Base-by-base conservation (phyloP, 2,797 vertebrate genomes). In the Crenuchus spilurus region DNA sequence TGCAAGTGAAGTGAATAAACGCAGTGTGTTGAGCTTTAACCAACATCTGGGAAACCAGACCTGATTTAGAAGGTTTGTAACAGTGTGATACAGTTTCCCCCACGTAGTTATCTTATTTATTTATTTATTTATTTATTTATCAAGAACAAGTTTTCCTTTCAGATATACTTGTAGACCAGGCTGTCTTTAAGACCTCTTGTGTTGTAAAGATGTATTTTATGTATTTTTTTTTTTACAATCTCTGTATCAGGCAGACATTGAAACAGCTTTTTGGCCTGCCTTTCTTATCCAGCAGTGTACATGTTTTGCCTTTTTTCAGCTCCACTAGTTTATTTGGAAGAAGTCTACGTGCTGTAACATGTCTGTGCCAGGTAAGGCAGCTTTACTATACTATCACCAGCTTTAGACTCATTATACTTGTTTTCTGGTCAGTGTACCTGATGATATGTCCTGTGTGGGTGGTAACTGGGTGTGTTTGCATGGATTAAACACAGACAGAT, bases 361-460 rank as follows among this genome's bases (percentile, higher is more conserved):
- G 91, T 92, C 92, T 2, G 87, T 76, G 69, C 88, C 90, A 61
- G 88, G 92, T 93, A 83, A 88, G 84, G 77, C 13, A 0, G n/a
- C 31, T 42, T 52, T 57, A 39, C 6, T 48, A 20, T 28, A 7
- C 70, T 37, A 70, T 4, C n/a, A 0, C 3, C 11, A 30, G 2
- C 7, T 51, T 8, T 2, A 37, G 28, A 22, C 44, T 65, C 41
- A 64, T n/a, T 5, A 49, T 13, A 33, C 63, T 11, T 22, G 46
- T 66, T 51, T 49, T 33, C 26, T 10, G 10, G n/a, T n/a, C n/a
- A n/a, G n/a, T n/a, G n/a, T n/a, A n/a, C n/a, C n/a, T n/a, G n/a
- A n/a, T n/a, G n/a, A n/a, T n/a, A n/a, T n/a, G n/a, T n/a, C n/a
- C n/a, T n/a, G n/a, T n/a, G n/a, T n/a, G n/a, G n/a, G n/a, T n/a